Evolutionary conservation across 2,888 invertebrate species (phyloP), one percentile per base, ranked within the genome.

Genomic region (Alcis repandata): DNA sequence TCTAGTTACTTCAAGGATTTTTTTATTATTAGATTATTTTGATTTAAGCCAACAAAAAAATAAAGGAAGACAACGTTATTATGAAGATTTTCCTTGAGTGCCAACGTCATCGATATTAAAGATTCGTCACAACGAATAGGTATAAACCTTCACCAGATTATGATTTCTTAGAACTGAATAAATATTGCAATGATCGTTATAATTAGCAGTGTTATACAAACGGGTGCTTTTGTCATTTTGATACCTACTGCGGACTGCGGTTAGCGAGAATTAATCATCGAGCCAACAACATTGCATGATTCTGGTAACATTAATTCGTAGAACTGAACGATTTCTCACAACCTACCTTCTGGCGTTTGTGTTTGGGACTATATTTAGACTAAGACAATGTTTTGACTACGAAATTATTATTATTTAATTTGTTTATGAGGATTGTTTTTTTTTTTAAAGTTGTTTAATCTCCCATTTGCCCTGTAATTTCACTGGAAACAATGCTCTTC

Each of bases 261-360:
- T 85, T 79, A 80, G 75, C 77, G 76, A 51, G 77, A 70, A 79
- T 84, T 84, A 84, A 84, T 89, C 86, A 86, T 80, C 75, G 51
- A 67, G 68, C 68, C 73, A 77, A 71, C 65, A 69, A 75, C 71
- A 77, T 70, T 71, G 53, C 56, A 67, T 73, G 71, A 77, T 77
- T 78, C 74, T 72, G 61, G 67, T 63, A n/a, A 67, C 52, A 59
- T 17, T n/a, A n/a, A n/a, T 83, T 84, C 85, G 68, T 33, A 45
- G 62, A 63, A 63, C 36, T 6, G 36, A 15, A 40, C 3, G 22
- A 53, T 49, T 54, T 41, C 41, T 49, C 15, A 32, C 9, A 8
- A 2, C 10, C 10, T 10, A 8, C 2, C 41, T 19, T 17, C 15
- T 19, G 8, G 17, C 17, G 38, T n/a, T 38, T 38, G 27, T 13